A percentile compares a stretch with the other conserved stretches of the same genome.
These are phyloP conservation scores for Drosophila kuntzei DNA, from an alignment of 2,888 invertebrate genomes.

Conservation along the genomic window DNA sequence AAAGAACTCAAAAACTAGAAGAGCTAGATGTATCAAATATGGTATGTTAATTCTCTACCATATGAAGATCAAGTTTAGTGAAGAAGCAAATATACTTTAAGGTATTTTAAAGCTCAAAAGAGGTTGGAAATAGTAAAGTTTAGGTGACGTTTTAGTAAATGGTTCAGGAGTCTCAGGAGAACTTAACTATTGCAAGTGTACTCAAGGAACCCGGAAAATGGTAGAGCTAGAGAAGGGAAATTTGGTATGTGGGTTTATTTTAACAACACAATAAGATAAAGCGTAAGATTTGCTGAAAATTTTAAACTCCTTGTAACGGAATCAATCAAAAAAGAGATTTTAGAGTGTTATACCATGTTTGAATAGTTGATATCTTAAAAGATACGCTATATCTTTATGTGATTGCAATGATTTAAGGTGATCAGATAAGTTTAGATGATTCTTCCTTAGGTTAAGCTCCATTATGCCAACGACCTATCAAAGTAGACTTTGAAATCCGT, in stretches of 20 bases:
- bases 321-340: neutral
- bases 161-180: neutral
- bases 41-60: neutral
- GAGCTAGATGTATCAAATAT: neutral
- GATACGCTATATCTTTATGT: neutral
- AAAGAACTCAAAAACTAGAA: neutral
- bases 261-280: neutral
- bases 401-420: neutral
- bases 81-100: neutral
- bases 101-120: neutral
- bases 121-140: neutral
- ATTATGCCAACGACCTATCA: constrained; percentile 36
- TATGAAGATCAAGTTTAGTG: neutral
- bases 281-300: neutral
- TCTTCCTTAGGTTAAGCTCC: neutral
- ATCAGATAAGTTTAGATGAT: neutral
- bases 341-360: neutral
- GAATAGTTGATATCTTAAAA: neutral
- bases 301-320: neutral
- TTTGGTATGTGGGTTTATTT: neutral
- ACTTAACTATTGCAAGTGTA: neutral
- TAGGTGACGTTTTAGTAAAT: no score
- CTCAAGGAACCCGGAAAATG: neutral
- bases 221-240: neutral
- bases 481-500: constrained; percentile 1